Evolutionary conservation across 2,888 invertebrate species (phyloP).

Genomic region (Cryptophagus acutangulus): DNA sequence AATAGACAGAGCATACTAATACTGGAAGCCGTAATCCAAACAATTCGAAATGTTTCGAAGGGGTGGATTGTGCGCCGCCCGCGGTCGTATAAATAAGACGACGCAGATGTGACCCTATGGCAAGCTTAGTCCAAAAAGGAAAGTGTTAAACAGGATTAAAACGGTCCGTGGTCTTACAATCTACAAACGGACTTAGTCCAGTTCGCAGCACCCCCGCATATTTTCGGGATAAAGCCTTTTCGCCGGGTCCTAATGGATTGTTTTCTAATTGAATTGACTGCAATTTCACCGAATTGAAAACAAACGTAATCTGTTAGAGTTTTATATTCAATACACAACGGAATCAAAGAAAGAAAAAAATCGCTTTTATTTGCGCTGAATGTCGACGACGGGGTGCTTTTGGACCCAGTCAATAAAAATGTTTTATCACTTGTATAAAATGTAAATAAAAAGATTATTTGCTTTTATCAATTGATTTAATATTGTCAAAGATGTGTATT

Average conservation of each 20-base stretch:
- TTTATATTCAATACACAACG: too few relatives aligned
- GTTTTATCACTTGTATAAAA: too few relatives aligned
- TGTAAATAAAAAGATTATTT: too few relatives aligned
- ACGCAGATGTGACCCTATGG: conserved; percentile 29
- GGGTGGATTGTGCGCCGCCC: conserved; percentile 13
- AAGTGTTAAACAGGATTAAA: conserved; percentile 30
- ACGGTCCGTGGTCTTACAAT: conserved; percentile 13
- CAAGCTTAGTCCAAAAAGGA: conserved; percentile 18
- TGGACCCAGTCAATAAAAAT: too few relatives aligned
- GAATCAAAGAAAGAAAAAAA: too few relatives aligned
- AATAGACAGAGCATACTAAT: conserved; percentile 13
- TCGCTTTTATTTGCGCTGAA: too few relatives aligned
- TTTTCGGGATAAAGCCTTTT: conserved; percentile 3
- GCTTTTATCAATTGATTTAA: too few relatives aligned
- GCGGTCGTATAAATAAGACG: conserved; percentile 34
- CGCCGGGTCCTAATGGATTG: conserved; percentile 5
- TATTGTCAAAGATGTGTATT: too few relatives aligned
- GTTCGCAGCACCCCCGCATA: conserved; percentile 4
- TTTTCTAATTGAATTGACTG: conserved; percentile 9
- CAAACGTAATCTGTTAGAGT: conserved; percentile 6
- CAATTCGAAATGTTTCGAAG: conserved; percentile 8
- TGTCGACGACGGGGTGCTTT: too few relatives aligned
- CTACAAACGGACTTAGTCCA: conserved; percentile 1
- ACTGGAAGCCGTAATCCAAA: conserved; percentile 14
- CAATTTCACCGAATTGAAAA: conserved; percentile 1